A percentile compares a stretch with the other conserved stretches of the same genome.
phyloP scores from a whole-genome alignment of 1,140 invertebrate genomes.

The Geopemphigus sp. region DNA sequence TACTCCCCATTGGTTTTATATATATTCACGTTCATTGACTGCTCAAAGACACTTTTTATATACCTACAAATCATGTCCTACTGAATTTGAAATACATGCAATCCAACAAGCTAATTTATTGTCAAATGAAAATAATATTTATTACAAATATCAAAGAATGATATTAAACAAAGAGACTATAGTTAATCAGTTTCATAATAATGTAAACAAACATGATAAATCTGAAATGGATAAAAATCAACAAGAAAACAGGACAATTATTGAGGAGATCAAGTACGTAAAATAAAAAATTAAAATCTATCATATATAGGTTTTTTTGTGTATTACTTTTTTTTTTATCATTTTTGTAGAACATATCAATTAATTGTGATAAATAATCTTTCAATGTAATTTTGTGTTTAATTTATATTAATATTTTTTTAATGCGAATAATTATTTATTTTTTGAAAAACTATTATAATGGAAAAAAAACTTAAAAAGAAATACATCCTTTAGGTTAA shows the following conservation, averaged over 20 bases:
- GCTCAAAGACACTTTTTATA: constrained; percentile 7
- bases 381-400: too few relatives aligned
- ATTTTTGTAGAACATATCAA: too few relatives aligned
- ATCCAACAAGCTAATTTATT: constrained; percentile 29
- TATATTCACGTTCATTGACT: constrained; percentile 21
- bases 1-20: constrained; percentile 39
- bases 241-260: constrained; percentile 8
- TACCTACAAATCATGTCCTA: background rate
- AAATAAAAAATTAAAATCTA: background rate
- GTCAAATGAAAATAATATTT: constrained; percentile 18
- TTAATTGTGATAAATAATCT: too few relatives aligned
- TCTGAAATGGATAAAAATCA: constrained; percentile 8
- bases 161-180: constrained; percentile 13
- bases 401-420: too few relatives aligned
- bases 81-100: constrained; percentile 28
- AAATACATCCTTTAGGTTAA: too few relatives aligned
- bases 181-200: constrained; percentile 6
- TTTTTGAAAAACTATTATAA: too few relatives aligned
- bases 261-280: constrained; percentile 36
- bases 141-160: constrained; percentile 32
- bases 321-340: too few relatives aligned
- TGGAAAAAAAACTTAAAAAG: too few relatives aligned
- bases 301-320: too few relatives aligned
- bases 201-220: constrained; percentile 14
- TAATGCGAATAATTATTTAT: too few relatives aligned